Conservation (phyloP, 92 coral and sea anemone genomes). For the Palythoa heliodiscus region DNA sequence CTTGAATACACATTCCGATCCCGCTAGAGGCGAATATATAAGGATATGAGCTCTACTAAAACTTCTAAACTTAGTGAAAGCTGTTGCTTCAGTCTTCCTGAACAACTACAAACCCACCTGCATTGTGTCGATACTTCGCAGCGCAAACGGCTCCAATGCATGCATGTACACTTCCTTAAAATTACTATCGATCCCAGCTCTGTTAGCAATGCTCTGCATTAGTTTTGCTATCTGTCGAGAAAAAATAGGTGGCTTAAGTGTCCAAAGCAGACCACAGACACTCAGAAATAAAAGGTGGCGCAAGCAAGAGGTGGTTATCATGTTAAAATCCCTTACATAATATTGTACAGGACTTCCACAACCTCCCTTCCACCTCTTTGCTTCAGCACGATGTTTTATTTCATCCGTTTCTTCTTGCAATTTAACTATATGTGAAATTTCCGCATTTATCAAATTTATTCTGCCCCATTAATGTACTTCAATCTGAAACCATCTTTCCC, state of each 20-base stretch:
- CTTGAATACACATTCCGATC: no score
- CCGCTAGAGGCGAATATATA: no score
- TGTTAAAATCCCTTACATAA: no score
- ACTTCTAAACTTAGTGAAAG: neutral
- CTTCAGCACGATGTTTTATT: neutral
- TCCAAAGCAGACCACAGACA: neutral
- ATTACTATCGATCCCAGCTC: conserved; percentile 72
- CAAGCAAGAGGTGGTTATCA: no score
- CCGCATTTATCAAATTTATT: neutral
- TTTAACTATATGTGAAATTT: no score
- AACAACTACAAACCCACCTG: conserved; percentile 55
- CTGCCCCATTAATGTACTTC: neutral
- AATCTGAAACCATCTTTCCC: neutral
- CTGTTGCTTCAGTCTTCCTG: neutral
- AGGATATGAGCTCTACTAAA: no score
- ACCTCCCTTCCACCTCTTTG: neutral
- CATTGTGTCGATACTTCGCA: conserved; percentile 73
- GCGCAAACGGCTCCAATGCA: conserved; percentile 86
- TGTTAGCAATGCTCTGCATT: conserved; percentile 95
- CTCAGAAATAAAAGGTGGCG: neutral
- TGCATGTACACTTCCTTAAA: conserved; percentile 91
- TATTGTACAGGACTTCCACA: neutral
- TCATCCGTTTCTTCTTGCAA: no score
- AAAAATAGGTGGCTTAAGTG: neutral
- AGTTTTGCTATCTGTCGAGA: conserved; percentile 87